Conservation (phyloP, 37 sponge, comb jelly and placozoan genomes). For the Haliclona indistincta region DNA sequence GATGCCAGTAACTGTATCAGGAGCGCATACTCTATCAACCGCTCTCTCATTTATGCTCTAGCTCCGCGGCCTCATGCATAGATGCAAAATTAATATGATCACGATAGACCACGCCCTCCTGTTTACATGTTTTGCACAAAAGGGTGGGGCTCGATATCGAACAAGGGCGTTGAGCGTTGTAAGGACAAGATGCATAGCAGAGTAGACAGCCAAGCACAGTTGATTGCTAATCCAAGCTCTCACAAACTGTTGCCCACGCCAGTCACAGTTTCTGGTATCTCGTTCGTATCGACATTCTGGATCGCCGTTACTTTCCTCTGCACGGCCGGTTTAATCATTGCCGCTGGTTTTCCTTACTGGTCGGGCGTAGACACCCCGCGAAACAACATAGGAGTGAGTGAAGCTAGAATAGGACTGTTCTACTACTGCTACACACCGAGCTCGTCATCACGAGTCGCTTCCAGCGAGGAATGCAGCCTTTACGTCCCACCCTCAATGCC, state of each 20-base stretch:
- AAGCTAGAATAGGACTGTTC: slow-evolving; percentile 44
- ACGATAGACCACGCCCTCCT: too few species aligned
- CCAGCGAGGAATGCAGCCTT: not conserved
- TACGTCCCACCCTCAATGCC: not conserved
- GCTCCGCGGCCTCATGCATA: too few species aligned
- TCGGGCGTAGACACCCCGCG: not conserved
- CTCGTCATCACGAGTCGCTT: not conserved
- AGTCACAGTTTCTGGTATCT: slow-evolving; percentile 64
- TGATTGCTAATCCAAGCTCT: not conserved
- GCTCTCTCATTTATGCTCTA: too few species aligned
- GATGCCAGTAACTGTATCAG: too few species aligned
- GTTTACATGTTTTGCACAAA: too few species aligned
- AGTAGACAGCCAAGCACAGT: not conserved
- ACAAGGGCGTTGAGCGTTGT: too few species aligned
- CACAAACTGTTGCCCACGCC: slow-evolving; percentile 46
- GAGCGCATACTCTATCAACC: too few species aligned
- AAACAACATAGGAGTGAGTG: not conserved
- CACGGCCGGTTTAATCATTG: slow-evolving; percentile 44
- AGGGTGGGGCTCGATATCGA: too few species aligned
- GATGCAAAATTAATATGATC: too few species aligned
- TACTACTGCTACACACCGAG: slow-evolving; percentile 25
- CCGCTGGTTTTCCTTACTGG: slow-evolving; percentile 59
- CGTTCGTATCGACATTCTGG: slow-evolving; percentile 62
- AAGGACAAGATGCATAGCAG: too few species aligned
- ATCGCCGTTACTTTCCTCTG: slow-evolving; percentile 36